Percentiles rank a stretch among this genome's conserved stretches.
Conservation (phyloP, 2,888 invertebrate species). For the Ophioninae sp. region DNA sequence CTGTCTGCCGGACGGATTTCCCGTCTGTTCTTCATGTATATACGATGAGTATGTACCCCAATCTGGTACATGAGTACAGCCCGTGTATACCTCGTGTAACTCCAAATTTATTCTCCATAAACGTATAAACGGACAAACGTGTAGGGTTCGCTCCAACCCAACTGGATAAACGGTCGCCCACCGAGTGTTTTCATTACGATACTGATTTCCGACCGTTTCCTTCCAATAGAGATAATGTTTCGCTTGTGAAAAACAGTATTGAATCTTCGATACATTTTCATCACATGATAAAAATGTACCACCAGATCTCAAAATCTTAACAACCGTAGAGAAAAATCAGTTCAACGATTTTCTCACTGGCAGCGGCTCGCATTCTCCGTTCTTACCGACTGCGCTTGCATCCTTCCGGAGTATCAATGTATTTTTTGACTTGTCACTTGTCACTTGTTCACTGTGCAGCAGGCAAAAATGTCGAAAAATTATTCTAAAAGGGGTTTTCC, state of each 20-base stretch:
- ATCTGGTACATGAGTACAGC: background rate
- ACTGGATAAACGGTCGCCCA: background rate
- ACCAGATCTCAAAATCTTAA: too few species aligned
- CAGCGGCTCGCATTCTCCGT: too few species aligned
- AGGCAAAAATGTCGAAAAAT: too few species aligned
- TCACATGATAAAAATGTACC: too few species aligned
- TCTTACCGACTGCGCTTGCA: too few species aligned
- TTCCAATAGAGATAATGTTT: background rate
- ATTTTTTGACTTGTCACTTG: too few species aligned
- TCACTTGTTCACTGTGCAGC: too few species aligned
- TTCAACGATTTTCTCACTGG: too few species aligned
- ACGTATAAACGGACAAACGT: background rate
- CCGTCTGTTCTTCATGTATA: slow-evolving; percentile 6
- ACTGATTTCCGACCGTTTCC: background rate
- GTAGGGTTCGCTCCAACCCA: background rate
- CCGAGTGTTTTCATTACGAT: background rate
- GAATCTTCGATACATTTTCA: background rate
- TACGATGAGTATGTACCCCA: slow-evolving; percentile 15
- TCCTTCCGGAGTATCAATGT: too few species aligned
- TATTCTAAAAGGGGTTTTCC: too few species aligned
- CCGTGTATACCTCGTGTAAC: background rate
- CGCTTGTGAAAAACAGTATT: background rate
- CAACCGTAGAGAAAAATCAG: too few species aligned
- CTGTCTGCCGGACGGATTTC: slow-evolving; percentile 37
- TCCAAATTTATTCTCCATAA: slow-evolving; percentile 4